phyloP scores from a whole-genome alignment of 2,113 vertebrate species.

The Garra rufa region DNA sequence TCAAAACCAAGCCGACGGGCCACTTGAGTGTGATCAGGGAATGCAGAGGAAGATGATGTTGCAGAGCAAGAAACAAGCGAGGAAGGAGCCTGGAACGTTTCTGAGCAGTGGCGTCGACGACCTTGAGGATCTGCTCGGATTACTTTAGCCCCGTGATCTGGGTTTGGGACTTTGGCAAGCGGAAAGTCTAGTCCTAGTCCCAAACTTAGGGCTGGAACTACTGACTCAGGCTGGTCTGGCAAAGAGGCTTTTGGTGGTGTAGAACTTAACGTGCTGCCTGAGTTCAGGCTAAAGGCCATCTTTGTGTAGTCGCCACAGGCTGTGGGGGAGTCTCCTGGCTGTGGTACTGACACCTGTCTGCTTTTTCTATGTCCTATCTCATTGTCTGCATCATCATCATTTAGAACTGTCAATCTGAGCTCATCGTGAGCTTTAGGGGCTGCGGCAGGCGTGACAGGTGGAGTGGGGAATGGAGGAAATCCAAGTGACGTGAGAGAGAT shows the following conservation, averaged over 20 bases:
- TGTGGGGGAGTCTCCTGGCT: constrained; percentile 66
- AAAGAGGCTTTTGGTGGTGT: constrained; percentile 68
- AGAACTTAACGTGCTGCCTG: constrained; percentile 56
- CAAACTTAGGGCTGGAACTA: constrained; percentile 61
- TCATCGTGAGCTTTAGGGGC: constrained; percentile 64
- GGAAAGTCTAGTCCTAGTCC: constrained; percentile 74
- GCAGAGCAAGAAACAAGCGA: constrained; percentile 65
- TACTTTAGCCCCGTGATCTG: constrained; percentile 77
- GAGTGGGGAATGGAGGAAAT: constrained; percentile 74
- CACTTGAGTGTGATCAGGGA: constrained; percentile 75
- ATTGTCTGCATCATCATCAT: constrained; percentile 53
- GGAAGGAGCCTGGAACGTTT: constrained; percentile 74
- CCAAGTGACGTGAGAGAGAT: constrained; percentile 71
- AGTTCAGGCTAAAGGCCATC: constrained; percentile 77
- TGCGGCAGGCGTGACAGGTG: constrained; percentile 68
- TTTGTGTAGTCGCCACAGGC: constrained; percentile 80
- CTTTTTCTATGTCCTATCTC: constrained; percentile 59
- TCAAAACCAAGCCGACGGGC: constrained; percentile 75
- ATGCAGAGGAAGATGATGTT: constrained; percentile 66
- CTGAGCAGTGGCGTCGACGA: constrained; percentile 77
- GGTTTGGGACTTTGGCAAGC: constrained; percentile 71
- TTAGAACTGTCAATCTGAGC: constrained; percentile 34
- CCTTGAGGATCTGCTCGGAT: constrained; percentile 71
- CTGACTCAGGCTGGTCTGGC: constrained; percentile 68
- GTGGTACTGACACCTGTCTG: constrained; percentile 59